phyloP scores from a whole-genome alignment of 2,888 invertebrate genomes.

The Sinotaia quadrata region DNA sequence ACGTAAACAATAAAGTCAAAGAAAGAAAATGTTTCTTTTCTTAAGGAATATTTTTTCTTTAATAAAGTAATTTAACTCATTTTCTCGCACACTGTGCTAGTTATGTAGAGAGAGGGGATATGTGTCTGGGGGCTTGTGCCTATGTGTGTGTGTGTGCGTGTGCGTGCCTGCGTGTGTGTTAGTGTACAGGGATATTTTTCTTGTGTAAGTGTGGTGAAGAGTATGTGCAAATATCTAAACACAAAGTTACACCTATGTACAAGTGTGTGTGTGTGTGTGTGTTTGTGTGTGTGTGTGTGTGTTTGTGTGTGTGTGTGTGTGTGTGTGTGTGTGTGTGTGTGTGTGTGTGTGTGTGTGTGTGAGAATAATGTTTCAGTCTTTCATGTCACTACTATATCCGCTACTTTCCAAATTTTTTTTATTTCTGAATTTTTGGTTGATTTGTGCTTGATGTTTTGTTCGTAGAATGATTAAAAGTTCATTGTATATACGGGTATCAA shows the following conservation, averaged over 20 bases:
- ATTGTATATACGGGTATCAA: too few species aligned
- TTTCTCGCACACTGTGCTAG: too few species aligned
- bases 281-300: background rate
- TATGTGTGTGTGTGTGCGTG: background rate
- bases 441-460: too few species aligned
- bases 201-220: background rate
- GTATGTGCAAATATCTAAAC: background rate
- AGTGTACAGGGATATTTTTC: background rate
- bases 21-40: too few species aligned
- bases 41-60: too few species aligned
- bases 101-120: too few species aligned
- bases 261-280: constrained; percentile 4
- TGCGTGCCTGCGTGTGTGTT: background rate
- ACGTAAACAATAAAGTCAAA: too few species aligned
- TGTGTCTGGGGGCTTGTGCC: background rate
- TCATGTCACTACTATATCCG: background rate
- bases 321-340: background rate
- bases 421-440: too few species aligned
- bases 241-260: background rate
- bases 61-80: too few species aligned
- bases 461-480: too few species aligned
- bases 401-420: too few species aligned
- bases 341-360: background rate
- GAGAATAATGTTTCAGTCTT: background rate
- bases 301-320: background rate